These are phyloP conservation scores for Iselma pallidipennis DNA, from an alignment of 2,888 invertebrate species.

Conservation along the genomic window DNA sequence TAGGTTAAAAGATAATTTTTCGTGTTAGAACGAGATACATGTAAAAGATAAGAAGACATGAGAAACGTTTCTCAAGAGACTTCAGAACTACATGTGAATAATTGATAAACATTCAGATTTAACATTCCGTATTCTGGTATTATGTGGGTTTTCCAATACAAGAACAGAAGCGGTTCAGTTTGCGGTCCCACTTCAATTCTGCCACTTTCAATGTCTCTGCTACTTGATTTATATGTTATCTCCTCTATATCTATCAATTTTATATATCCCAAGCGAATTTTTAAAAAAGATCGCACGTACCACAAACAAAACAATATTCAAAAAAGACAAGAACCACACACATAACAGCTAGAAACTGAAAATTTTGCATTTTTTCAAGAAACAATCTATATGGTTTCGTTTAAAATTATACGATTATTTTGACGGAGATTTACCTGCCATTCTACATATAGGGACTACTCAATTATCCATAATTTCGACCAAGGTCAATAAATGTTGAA, in stretches of 20 bases:
- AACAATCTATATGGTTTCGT: background rate
- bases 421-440: background rate
- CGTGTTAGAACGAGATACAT: constrained; percentile 42
- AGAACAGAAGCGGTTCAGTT: constrained; percentile 33
- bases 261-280: constrained; percentile 32
- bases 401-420: background rate
- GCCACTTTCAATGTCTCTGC: constrained; percentile 34
- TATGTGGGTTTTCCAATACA: constrained; percentile 43
- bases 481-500: background rate
- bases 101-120: constrained; percentile 52
- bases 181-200: constrained; percentile 32
- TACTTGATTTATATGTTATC: constrained; percentile 48
- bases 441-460: background rate
- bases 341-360: background rate
- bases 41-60: constrained; percentile 42
- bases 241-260: constrained; percentile 46
- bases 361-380: background rate
- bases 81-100: constrained; percentile 49
- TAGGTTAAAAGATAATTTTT: constrained; percentile 32
- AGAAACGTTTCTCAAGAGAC: constrained; percentile 45
- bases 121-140: constrained; percentile 48
- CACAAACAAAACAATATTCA: constrained; percentile 21
- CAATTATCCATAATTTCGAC: background rate
- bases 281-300: constrained; percentile 9
- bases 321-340: background rate